Conservation (phyloP, 2,797 vertebrate genomes). For the Xenopus petersii region DNA sequence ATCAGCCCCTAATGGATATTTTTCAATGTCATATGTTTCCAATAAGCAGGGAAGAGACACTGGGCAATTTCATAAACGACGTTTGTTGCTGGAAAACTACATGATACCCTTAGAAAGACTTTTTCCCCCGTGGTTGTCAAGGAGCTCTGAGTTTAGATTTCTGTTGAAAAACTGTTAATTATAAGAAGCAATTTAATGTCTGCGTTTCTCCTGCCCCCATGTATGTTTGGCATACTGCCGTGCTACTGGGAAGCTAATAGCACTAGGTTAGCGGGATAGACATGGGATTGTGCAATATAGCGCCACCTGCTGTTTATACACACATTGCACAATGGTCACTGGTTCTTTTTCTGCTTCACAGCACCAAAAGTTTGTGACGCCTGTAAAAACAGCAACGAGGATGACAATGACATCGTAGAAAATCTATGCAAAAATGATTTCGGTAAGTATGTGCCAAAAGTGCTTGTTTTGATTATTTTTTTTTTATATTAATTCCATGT, state of each 20-base stretch:
- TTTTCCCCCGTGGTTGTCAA: no score
- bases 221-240: no score
- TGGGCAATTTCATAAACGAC: no score
- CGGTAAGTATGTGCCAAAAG: conserved; percentile 73
- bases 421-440: conserved; percentile 97
- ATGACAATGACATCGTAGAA: conserved; percentile 96
- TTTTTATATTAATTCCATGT: no score
- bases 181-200: no score
- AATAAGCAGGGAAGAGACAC: no score
- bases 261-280: neutral
- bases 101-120: no score
- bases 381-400: conserved; percentile 87
- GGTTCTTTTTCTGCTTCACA: conserved; percentile 58
- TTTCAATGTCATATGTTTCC: conserved; percentile 49
- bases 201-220: no score
- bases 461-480: no score
- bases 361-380: conserved; percentile 93
- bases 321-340: conserved; percentile 29
- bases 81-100: no score
- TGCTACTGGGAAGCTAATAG: neutral
- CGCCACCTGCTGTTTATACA: conserved; percentile 59
- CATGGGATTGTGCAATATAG: conserved; percentile 2
- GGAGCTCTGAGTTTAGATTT: no score
- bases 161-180: no score
- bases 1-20: conserved; percentile 58